Percentiles rank a stretch among this genome's conserved stretches.
These are phyloP conservation scores for Adelphocoris suturalis DNA, from an alignment of 2,888 invertebrate species.

Conservation along the genomic window DNA sequence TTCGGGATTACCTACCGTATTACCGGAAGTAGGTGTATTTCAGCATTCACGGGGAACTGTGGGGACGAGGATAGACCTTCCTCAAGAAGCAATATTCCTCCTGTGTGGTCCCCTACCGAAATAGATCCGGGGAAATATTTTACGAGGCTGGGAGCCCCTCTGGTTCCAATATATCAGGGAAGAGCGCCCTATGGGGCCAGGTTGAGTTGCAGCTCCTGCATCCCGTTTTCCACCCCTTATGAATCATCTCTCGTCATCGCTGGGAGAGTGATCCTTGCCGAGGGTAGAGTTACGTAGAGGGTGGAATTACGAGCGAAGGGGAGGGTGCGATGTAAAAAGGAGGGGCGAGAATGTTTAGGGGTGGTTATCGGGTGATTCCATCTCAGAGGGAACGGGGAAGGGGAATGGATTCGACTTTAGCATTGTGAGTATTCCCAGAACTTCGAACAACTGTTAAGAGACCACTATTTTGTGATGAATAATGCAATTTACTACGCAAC, in stretches of 20 bases:
- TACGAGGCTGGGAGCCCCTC: constrained; percentile 13
- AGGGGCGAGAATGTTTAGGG: constrained; percentile 19
- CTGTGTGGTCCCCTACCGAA: neutral
- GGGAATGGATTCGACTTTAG: neutral
- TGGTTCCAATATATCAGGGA: constrained; percentile 16
- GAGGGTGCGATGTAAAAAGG: neutral
- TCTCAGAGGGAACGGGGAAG: neutral
- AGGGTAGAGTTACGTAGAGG: constrained; percentile 47
- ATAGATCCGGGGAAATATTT: constrained; percentile 24
- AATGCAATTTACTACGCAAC: too few relatives aligned
- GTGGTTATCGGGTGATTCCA: constrained; percentile 28
- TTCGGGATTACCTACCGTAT: neutral
- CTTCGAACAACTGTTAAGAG: neutral
- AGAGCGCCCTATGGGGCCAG: constrained; percentile 8
- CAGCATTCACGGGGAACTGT: neutral
- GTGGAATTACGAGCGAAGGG: neutral
- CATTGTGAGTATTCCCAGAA: neutral
- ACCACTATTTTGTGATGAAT: too few relatives aligned
- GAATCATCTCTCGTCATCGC: constrained; percentile 57
- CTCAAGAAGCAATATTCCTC: constrained; percentile 12
- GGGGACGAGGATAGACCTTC: neutral
- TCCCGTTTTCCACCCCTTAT: constrained; percentile 15
- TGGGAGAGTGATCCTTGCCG: constrained; percentile 42
- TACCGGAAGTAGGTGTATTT: neutral
- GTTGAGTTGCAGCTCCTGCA: constrained; percentile 3